Percentiles rank a stretch among this genome's conserved stretches.
These are phyloP conservation scores for Adelges cooleyi DNA, from an alignment of 1,140 invertebrate genomes.

Conservation along the genomic window DNA sequence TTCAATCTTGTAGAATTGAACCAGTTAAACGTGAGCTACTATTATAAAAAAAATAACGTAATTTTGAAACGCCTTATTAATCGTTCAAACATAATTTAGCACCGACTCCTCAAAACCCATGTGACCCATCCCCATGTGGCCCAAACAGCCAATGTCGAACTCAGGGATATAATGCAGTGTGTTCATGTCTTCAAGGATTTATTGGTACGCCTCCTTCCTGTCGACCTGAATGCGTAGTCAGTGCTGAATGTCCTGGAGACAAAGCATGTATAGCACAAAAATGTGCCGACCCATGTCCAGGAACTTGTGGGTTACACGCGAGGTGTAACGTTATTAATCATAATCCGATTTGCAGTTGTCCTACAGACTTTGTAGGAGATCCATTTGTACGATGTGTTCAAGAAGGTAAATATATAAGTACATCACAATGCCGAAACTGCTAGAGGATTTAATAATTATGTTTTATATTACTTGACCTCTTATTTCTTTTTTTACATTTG, in stretches of 20 bases:
- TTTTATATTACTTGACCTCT: no score
- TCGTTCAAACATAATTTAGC: conserved; percentile 36
- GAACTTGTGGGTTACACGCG: conserved; percentile 65
- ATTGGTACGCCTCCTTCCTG: conserved; percentile 63
- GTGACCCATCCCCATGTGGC: conserved; percentile 67
- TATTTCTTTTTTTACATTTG: no score
- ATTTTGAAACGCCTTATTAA: conserved; percentile 9
- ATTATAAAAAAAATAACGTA: neutral
- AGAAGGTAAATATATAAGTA: conserved; percentile 53
- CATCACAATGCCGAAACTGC: no score
- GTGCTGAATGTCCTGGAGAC: conserved; percentile 58
- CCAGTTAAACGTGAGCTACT: conserved; percentile 35
- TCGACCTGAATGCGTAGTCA: conserved; percentile 66
- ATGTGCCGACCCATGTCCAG: conserved; percentile 67
- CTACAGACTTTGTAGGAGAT: conserved; percentile 61
- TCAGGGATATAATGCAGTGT: conserved; percentile 51
- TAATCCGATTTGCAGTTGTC: conserved; percentile 73
- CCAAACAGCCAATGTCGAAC: conserved; percentile 65
- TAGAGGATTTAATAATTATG: no score
- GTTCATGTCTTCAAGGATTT: conserved; percentile 63
- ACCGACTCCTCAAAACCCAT: conserved; percentile 50
- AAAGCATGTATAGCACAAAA: conserved; percentile 67
- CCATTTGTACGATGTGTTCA: conserved; percentile 63
- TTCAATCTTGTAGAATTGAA: conserved; percentile 57
- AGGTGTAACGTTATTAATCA: conserved; percentile 69